A percentile compares a stretch with the other conserved stretches of the same genome.
These are phyloP conservation scores for Canis aureus DNA, from an alignment of 2,113 vertebrate genomes.

Conservation along the genomic window DNA sequence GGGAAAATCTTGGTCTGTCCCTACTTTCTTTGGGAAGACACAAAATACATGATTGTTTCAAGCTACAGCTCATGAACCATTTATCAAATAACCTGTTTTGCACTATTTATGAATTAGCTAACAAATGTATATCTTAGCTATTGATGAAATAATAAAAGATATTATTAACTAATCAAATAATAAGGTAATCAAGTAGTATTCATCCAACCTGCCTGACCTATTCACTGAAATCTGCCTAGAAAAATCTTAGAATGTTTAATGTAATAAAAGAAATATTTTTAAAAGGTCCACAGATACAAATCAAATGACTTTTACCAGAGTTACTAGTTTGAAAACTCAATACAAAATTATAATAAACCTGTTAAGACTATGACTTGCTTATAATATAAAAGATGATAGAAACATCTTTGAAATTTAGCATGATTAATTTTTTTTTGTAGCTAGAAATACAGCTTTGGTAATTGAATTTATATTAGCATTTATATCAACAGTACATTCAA, in stretches of 20 bases:
- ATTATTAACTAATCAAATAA: constrained; percentile 75
- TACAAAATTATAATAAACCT: constrained; percentile 50
- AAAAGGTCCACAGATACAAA: constrained; percentile 71
- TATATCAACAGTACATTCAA: constrained; percentile 7
- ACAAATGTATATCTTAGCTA: not conserved
- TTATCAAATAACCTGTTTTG: not conserved
- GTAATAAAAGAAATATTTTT: constrained; percentile 70
- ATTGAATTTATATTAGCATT: constrained; percentile 33
- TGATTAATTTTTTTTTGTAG: constrained; percentile 36
- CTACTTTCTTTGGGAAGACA: not conserved
- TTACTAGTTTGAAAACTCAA: not conserved
- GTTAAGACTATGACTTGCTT: not conserved
- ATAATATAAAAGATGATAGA: constrained; percentile 22
- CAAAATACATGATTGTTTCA: not conserved
- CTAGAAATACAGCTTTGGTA: constrained; percentile 6
- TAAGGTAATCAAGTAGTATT: constrained; percentile 76
- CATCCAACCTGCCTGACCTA: constrained; percentile 76
- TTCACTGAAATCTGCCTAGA: constrained; percentile 72
- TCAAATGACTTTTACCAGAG: constrained; percentile 57
- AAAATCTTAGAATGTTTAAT: constrained; percentile 82
- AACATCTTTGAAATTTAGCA: constrained; percentile 61
- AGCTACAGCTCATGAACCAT: not conserved
- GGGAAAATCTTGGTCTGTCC: not conserved
- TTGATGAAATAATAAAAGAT: not conserved
- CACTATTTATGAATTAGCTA: not conserved